phyloP scores from a whole-genome alignment of 2,888 invertebrate genomes.

The Dryocosmus kuriphilus region DNA sequence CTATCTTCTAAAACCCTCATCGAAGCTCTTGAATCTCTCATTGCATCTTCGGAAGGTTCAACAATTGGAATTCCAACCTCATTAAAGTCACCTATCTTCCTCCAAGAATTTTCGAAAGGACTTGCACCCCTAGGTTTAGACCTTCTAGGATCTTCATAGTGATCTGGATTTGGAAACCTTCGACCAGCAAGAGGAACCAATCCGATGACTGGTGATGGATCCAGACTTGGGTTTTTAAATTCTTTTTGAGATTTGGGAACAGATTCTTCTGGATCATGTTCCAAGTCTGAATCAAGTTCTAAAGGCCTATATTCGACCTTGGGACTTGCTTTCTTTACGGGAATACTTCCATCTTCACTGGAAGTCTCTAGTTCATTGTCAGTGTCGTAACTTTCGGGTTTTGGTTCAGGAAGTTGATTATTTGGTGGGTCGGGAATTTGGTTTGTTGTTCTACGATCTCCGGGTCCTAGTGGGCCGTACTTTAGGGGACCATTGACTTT shows the following conservation, averaged over 20 bases:
- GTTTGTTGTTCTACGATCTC: constrained; percentile 59
- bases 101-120: constrained; percentile 45
- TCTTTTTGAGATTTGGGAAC: constrained; percentile 65
- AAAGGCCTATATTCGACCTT: constrained; percentile 70
- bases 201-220: constrained; percentile 41
- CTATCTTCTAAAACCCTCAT: constrained; percentile 45
- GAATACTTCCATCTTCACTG: constrained; percentile 65
- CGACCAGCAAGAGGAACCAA: constrained; percentile 45
- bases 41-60: constrained; percentile 48
- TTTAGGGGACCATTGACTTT: constrained; percentile 53
- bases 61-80: constrained; percentile 73
- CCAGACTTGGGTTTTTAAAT: constrained; percentile 62
- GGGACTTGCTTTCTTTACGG: constrained; percentile 56
- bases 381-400: constrained; percentile 50
- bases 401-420: constrained; percentile 39
- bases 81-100: constrained; percentile 70
- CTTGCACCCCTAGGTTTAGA: constrained; percentile 38
- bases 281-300: constrained; percentile 73
- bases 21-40: constrained; percentile 44
- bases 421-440: constrained; percentile 49
- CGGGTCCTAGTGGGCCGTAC: constrained; percentile 69
- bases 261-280: constrained; percentile 66
- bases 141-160: constrained; percentile 65
- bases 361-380: constrained; percentile 68
- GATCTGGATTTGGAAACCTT: constrained; percentile 69